phyloP scores from a whole-genome alignment of 1,140 invertebrate genomes.

The Acyrthosiphon pisum region DNA sequence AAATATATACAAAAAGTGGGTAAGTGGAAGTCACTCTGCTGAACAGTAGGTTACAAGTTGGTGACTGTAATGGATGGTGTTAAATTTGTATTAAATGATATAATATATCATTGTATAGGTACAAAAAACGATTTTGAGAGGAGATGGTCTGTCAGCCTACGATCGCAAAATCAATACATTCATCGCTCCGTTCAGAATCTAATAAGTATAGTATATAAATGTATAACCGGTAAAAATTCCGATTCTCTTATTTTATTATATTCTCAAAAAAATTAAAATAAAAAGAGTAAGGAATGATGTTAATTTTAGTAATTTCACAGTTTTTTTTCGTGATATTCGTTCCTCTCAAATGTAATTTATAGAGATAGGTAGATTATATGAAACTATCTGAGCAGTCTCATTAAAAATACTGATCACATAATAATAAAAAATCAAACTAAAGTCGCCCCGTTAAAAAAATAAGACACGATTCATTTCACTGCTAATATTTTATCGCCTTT shows the following conservation, averaged over 20 bases:
- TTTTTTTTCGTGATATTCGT: not conserved
- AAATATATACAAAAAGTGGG: not conserved
- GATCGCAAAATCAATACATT: too few relatives aligned
- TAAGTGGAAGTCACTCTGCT: too few relatives aligned
- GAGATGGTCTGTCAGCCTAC: too few relatives aligned
- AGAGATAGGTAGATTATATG: not conserved
- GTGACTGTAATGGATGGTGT: too few relatives aligned
- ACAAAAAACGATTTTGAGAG: too few relatives aligned
- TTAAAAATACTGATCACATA: not conserved
- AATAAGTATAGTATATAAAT: too few relatives aligned
- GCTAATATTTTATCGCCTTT: not conserved
- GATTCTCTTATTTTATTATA: not conserved
- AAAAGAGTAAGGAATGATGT: not conserved
- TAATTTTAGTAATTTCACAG: not conserved
- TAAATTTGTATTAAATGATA: too few relatives aligned
- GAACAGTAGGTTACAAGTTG: too few relatives aligned
- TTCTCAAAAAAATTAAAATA: not conserved
- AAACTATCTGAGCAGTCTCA: not conserved
- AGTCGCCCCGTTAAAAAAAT: not conserved
- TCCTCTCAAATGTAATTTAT: not conserved
- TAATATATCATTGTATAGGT: too few relatives aligned
- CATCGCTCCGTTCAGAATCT: too few relatives aligned
- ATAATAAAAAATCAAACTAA: not conserved
- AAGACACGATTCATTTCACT: not conserved
- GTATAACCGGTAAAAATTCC: not conserved